Evolutionary conservation across 2,888 invertebrate species (phyloP), one percentile per base, ranked within the genome.

Genomic region (Chirona hameri): DNA sequence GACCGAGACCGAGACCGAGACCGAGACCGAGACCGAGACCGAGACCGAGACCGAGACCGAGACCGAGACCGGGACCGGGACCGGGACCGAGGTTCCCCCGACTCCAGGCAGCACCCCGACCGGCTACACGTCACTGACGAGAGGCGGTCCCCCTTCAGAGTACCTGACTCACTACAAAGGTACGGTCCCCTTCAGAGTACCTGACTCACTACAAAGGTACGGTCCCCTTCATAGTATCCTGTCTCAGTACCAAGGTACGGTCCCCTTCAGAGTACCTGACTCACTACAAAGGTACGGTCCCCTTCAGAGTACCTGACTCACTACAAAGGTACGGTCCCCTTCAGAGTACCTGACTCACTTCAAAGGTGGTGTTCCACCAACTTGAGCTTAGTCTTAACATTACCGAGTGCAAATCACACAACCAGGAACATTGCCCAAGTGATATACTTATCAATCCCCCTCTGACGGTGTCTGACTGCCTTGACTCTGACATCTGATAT

Each of bases 81-180:
- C 10, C 15, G 72, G 31, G 21, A 29, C 39, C 72, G 29, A 31
- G 39, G 39, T 2, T 39, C 39, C 39, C 7, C 39, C 39, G 39
- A 39, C 39, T 39, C 39, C 39, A 39, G 39, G 39, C 39, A 39
- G 39, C 39, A 39, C 9, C 0, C 31, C 18, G 72, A 72, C 39
- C 31, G 72, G 5, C 72, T 72, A 0, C 72, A 72, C 31, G 72
- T 31, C 27, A 29, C 69, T 27, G 69, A 69, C 69, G 69, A 69
- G 29, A 27, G 69, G 9, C 14, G 69, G n/a, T 69, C 69, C 72
- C 72, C 72, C 72, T 39, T 72, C 39, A 15, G 72, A 72, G 72
- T 72, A 72, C 72, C 72, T 72, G 72, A 72, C 39, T 39, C 72
- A 18, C 39, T 72, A 72, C 72, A 72, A 39, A 72, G 72, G 72